Evolutionary conservation across 37 sponge, comb jelly and placozoan genomes (phyloP), one percentile per base, ranked within the genome.

Genomic region (Aplysina aerophoba): DNA sequence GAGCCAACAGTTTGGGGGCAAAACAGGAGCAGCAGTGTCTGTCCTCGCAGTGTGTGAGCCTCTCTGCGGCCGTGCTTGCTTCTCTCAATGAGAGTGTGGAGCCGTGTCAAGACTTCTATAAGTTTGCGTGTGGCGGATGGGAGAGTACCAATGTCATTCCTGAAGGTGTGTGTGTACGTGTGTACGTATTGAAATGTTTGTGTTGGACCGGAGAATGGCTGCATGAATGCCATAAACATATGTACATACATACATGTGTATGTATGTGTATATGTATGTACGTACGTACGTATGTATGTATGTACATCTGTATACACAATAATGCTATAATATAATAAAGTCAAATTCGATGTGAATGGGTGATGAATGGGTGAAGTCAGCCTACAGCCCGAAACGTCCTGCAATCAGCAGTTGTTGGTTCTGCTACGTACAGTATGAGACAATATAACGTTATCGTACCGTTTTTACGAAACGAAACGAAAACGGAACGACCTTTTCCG

Each of bases 91-190:
- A 36, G 54, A 68, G 72, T n/a, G 86, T 84, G 12, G 85, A 94
- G 59, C 94, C 94, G 0, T 94, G 94, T 73, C 28, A 85, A 17
- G 87, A 94, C 63, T 94, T 94, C 66, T 91, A 91, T 65, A 73
- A 88, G 53, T 94, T 83, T 86, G 57, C 88, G 8, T 94, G 95
- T 81, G 95, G 95, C 0, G 84, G 86, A 13, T 94, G 92, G 92
- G 87, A 55, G 63, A 58, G 44, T 19, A 63, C 44, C 15, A 86
- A 91, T 80, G 59, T 85, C 40, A 85, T 94, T 19, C 94, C 94
- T 19, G 63, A 82, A 68, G 94, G 91, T 85, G 55, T 0, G 81
- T 60, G 85, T 40, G 69, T 86, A 17, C 79, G 19, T n/a, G 44
- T 15, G 20, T 25, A 12, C 8, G 30, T 31, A 30, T 68, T n/a